Evolutionary conservation across 1,140 invertebrate species (phyloP).

Genomic region (Cyclina sinensis): DNA sequence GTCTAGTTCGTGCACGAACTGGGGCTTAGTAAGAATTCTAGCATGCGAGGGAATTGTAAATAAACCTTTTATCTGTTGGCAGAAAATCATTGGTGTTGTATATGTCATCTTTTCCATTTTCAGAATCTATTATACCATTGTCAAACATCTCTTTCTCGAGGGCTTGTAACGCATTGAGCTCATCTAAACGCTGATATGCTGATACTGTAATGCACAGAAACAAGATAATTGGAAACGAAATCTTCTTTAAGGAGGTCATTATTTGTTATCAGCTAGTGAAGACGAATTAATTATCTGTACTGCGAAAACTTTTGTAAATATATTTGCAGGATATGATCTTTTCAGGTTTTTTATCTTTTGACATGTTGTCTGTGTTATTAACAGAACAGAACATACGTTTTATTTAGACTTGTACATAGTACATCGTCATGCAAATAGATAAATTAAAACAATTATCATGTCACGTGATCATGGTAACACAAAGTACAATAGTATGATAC

Average conservation of each 20-base stretch:
- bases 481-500: no score
- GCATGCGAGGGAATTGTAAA: background rate
- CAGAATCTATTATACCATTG: background rate
- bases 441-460: no score
- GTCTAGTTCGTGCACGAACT: no score
- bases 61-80: slow-evolving; percentile 36
- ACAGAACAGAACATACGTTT: no score
- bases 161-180: slow-evolving; percentile 28
- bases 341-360: no score
- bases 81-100: background rate
- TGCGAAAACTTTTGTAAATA: background rate
- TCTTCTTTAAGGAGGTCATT: background rate
- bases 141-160: background rate
- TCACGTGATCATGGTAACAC: no score
- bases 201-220: slow-evolving; percentile 12
- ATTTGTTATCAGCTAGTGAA: background rate
- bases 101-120: background rate
- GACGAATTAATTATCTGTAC: background rate
- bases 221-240: background rate
- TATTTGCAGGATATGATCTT: background rate
- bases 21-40: background rate
- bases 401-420: no score
- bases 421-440: no score
- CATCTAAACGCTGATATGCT: slow-evolving; percentile 22
- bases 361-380: no score